phyloP scores from a whole-genome alignment of 2,113 vertebrate species.

The Mastomys natalensis region DNA sequence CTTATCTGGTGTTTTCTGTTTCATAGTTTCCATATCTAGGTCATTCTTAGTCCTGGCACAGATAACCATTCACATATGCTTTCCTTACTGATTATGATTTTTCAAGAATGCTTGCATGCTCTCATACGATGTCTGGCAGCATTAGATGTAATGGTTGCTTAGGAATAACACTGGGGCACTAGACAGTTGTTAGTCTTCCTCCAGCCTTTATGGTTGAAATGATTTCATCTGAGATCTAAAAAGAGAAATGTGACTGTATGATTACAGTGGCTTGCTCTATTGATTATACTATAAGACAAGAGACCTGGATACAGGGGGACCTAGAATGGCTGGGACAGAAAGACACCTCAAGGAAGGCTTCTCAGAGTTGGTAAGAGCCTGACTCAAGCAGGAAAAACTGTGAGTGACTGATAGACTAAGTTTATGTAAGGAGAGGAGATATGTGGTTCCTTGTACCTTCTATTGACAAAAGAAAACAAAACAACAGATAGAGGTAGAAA shows the following conservation, averaged over 20 bases:
- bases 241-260: neutral
- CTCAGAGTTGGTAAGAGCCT: neutral
- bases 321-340: neutral
- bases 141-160: neutral
- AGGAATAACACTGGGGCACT: neutral
- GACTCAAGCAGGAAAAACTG: neutral
- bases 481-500: too few relatives aligned
- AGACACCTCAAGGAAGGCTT: neutral
- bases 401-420: too few relatives aligned
- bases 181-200: neutral
- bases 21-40: neutral
- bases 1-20: neutral
- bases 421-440: neutral
- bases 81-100: neutral
- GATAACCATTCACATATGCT: accelerated
- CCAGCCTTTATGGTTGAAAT: neutral
- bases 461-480: neutral
- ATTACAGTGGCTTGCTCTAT: too few relatives aligned
- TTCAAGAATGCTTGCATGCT: neutral
- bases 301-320: too few relatives aligned
- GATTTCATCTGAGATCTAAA: neutral
- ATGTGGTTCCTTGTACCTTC: neutral
- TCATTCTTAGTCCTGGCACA: neutral
- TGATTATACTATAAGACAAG: neutral
- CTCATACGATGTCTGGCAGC: neutral